Percentiles rank a stretch among this genome's conserved stretches.
Evolutionary conservation across 1,140 invertebrate species (phyloP).

Genomic region (Anoplolepis gracilipes): DNA sequence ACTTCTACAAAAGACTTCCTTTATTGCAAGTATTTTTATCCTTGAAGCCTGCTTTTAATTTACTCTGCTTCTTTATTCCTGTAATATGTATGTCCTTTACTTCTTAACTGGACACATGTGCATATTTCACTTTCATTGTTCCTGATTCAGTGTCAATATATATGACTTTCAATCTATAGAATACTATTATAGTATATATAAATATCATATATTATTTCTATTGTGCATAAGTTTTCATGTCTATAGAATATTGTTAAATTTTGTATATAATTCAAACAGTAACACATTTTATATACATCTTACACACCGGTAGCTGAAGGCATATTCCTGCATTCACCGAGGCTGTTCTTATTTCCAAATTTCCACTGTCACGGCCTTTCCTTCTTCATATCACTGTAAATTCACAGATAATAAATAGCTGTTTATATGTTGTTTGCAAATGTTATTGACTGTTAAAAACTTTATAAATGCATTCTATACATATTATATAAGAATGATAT

Average conservation of each 20-base stretch:
- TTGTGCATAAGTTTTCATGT: not conserved
- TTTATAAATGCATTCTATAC: not conserved
- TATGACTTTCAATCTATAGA: not conserved
- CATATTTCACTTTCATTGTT: constrained; percentile 51
- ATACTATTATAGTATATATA: not conserved
- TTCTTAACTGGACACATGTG: constrained; percentile 40
- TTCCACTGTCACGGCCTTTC: constrained; percentile 70
- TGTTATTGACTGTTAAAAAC: not conserved
- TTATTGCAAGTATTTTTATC: constrained; percentile 52
- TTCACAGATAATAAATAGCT: not conserved
- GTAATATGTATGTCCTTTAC: constrained; percentile 59
- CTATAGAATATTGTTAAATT: not conserved
- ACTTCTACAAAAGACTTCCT: constrained; percentile 65
- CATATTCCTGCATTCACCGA: constrained; percentile 69
- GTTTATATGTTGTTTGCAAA: not conserved
- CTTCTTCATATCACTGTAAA: constrained; percentile 76
- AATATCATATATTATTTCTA: not conserved
- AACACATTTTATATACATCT: not conserved
- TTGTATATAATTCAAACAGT: not conserved
- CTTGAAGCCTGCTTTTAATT: constrained; percentile 54
- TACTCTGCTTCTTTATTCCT: constrained; percentile 62
- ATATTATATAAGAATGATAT: not conserved
- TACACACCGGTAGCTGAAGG: constrained; percentile 75
- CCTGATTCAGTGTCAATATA: constrained; percentile 11
- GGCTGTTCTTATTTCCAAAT: constrained; percentile 59